These are phyloP conservation scores for Mus spicilegus DNA, from an alignment of 2,113 vertebrate genomes.

Conservation along the genomic window DNA sequence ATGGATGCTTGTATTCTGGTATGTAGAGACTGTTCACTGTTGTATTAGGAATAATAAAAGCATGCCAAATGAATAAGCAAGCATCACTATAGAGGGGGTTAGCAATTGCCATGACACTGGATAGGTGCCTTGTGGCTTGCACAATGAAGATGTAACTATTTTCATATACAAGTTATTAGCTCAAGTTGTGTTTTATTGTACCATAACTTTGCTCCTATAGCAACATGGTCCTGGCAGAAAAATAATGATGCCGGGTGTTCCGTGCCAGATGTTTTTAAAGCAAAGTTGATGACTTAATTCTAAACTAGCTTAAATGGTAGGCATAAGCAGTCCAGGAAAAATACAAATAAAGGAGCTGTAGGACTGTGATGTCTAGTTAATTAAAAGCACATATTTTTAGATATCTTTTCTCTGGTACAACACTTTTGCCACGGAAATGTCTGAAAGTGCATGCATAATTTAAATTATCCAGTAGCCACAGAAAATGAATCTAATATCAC, in stretches of 20 bases:
- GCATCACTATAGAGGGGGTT: conserved; percentile 67
- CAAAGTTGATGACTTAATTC: conserved; percentile 64
- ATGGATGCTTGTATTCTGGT: conserved; percentile 71
- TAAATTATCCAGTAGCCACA: not conserved
- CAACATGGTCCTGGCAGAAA: conserved; percentile 49
- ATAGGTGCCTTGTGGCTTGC: conserved; percentile 47
- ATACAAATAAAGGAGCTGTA: conserved; percentile 43
- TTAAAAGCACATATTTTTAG: conserved; percentile 49
- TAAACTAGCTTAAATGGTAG: conserved; percentile 57
- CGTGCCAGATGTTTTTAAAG: conserved; percentile 67
- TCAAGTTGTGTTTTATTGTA: conserved; percentile 72
- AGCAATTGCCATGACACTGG: conserved; percentile 50
- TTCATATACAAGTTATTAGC: conserved; percentile 73
- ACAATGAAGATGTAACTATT: conserved; percentile 75
- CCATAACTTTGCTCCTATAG: conserved; percentile 70
- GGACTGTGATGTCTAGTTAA: conserved; percentile 31
- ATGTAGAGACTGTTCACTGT: conserved; percentile 17
- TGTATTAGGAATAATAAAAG: conserved; percentile 80
- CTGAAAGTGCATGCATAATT: not conserved
- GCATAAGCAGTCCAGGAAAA: conserved; percentile 37
- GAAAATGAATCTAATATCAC: conserved; percentile 16
- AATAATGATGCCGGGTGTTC: conserved; percentile 46
- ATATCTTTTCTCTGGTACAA: not conserved
- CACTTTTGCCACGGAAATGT: not conserved
- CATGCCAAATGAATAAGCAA: conserved; percentile 71